Conservation (phyloP, 2,797 vertebrate genomes). For the Hapalemur alaotrensis region DNA sequence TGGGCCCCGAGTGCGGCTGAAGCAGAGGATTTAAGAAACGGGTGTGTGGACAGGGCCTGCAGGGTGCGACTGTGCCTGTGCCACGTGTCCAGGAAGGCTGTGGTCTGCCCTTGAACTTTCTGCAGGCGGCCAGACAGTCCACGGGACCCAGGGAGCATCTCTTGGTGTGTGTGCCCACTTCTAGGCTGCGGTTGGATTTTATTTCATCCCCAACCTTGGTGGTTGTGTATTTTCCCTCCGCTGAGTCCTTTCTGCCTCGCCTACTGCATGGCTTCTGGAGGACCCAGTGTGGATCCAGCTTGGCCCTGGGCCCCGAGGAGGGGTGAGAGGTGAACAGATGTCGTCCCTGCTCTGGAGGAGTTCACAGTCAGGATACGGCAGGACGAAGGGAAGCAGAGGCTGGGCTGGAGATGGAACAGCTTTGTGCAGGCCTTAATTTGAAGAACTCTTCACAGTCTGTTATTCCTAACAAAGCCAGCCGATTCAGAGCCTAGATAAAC, state of each 20-base stretch:
- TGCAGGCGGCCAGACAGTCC: not conserved
- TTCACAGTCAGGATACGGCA: not conserved
- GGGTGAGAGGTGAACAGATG: not conserved
- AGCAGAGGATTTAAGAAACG: not conserved
- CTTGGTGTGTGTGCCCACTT: accelerated
- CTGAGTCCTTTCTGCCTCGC: not conserved
- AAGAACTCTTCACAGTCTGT: not conserved
- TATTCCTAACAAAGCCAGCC: not conserved
- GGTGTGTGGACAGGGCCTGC: not conserved
- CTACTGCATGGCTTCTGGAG: not conserved
- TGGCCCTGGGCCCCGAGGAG: not conserved
- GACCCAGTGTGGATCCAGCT: accelerated
- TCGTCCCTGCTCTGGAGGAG: not conserved
- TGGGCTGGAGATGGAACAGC: not conserved
- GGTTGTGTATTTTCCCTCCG: not conserved
- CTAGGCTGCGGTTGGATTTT: not conserved
- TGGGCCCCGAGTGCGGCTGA: not conserved
- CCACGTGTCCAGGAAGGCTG: not conserved
- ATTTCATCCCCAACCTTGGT: not conserved
- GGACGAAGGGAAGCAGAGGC: not conserved
- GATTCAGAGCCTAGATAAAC: not conserved
- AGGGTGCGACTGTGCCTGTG: not conserved
- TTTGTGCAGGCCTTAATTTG: not conserved
- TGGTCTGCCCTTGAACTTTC: not conserved
- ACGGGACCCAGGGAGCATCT: not conserved